These are phyloP conservation scores for Lepus timidus DNA, from an alignment of 2,113 vertebrate species.

Conservation along the genomic window DNA sequence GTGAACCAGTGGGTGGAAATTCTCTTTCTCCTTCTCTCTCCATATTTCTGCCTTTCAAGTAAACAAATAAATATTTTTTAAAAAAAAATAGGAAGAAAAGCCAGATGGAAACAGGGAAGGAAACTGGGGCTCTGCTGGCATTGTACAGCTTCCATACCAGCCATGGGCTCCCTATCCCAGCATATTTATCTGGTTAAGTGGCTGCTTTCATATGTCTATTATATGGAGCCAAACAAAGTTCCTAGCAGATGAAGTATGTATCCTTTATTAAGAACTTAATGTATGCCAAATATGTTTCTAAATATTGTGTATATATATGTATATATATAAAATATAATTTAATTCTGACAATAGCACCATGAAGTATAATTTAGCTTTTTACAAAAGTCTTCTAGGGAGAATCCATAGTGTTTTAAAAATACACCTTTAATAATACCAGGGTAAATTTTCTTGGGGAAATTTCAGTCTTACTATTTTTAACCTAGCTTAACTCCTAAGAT, in stretches of 20 bases:
- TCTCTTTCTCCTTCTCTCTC: too few relatives aligned
- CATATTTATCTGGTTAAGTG: slow-evolving; percentile 1
- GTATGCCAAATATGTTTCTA: not conserved
- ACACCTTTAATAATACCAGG: not conserved
- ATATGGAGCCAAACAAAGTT: slow-evolving; percentile 21
- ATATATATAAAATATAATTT: not conserved
- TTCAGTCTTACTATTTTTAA: slow-evolving; percentile 10
- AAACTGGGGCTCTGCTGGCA: not conserved
- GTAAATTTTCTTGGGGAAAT: not conserved
- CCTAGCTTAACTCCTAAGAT: not conserved
- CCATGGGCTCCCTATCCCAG: not conserved
- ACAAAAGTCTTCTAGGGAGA: not conserved
- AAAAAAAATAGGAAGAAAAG: not conserved
- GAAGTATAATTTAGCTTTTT: not conserved
- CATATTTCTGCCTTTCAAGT: too few relatives aligned
- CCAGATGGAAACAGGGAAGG: not conserved
- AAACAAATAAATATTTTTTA: too few relatives aligned
- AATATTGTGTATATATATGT: not conserved
- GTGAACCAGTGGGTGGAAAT: too few relatives aligned
- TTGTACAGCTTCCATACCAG: not conserved
- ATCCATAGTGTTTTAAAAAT: not conserved
- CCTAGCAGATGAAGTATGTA: not conserved
- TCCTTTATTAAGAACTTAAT: slow-evolving; percentile 9
- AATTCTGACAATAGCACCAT: not conserved
- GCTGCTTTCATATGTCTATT: not conserved